Evolutionary conservation across 53 echinoderm and acorn worm genomes (phyloP).

Genomic region (Hippasteria phrygiana): DNA sequence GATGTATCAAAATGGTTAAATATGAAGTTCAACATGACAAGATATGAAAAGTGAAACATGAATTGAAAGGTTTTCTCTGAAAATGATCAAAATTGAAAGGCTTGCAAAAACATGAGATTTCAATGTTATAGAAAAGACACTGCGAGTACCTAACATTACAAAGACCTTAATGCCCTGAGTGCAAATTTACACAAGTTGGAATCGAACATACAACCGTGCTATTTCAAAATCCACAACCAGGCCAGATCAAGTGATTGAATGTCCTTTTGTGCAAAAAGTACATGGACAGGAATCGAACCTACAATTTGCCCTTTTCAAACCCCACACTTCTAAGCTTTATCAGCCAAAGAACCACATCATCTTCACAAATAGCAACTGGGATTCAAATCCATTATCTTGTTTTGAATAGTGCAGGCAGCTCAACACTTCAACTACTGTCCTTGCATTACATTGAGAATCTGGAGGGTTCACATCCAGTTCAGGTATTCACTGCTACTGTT

Average conservation of each 20-base stretch:
- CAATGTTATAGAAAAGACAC: background rate
- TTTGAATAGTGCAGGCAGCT: no score
- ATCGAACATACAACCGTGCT: background rate
- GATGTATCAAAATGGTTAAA: constrained; percentile 32
- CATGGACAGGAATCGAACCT: background rate
- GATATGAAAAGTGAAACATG: background rate
- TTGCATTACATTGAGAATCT: no score
- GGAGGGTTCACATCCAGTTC: no score
- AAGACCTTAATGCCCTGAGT: constrained; percentile 2
- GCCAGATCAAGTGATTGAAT: no score
- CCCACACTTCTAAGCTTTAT: no score
- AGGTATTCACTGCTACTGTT: no score
- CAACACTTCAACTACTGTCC: no score
- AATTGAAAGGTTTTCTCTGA: constrained; percentile 8
- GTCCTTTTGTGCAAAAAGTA: background rate
- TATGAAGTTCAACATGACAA: constrained; percentile 9
- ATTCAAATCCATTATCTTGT: no score
- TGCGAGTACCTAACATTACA: background rate
- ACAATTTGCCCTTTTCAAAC: background rate
- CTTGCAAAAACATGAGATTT: background rate
- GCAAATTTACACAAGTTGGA: constrained; percentile 15
- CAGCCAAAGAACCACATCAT: background rate
- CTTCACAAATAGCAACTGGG: no score
- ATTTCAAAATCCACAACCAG: no score
- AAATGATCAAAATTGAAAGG: constrained; percentile 9